phyloP scores from a whole-genome alignment of 1,140 invertebrate species.

The Phymorhynchus buccinoides region DNA sequence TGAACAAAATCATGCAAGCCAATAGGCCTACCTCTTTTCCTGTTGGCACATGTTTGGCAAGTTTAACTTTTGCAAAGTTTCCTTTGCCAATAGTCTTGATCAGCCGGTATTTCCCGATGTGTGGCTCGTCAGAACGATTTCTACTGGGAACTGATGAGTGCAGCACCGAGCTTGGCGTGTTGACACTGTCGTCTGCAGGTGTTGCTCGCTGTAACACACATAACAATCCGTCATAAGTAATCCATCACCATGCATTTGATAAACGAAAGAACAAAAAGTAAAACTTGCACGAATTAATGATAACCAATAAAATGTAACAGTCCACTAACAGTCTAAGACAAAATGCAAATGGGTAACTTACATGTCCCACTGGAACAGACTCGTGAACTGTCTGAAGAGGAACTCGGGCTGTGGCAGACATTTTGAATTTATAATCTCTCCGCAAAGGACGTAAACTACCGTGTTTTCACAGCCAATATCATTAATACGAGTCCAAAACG shows the following conservation, averaged over 20 bases:
- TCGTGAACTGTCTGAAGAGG: constrained; percentile 97
- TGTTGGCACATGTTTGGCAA: constrained; percentile 99
- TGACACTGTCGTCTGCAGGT: constrained; percentile 68
- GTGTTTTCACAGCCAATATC: background rate
- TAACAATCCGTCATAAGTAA: no score
- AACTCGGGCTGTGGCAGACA: constrained; percentile 73
- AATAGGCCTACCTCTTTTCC: constrained; percentile 95
- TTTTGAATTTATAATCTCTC: constrained; percentile 67
- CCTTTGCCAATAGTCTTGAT: constrained; percentile 99
- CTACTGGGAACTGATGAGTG: constrained; percentile 58
- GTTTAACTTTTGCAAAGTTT: constrained; percentile 99
- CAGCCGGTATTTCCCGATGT: constrained; percentile 96
- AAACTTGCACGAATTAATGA: no score
- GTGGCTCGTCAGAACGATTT: constrained; percentile 70
- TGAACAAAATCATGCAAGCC: no score
- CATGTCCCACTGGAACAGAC: constrained; percentile 86
- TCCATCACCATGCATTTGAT: no score
- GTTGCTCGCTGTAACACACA: constrained; percentile 28
- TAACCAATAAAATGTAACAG: no score
- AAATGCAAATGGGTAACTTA: constrained; percentile 47
- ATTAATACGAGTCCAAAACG: background rate
- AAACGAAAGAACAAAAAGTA: no score
- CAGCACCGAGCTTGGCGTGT: constrained; percentile 57
- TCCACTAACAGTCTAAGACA: no score
- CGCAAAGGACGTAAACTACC: constrained; percentile 2